Evolutionary conservation across 1,140 invertebrate genomes (phyloP).

Genomic region (Pissodes strobi): DNA sequence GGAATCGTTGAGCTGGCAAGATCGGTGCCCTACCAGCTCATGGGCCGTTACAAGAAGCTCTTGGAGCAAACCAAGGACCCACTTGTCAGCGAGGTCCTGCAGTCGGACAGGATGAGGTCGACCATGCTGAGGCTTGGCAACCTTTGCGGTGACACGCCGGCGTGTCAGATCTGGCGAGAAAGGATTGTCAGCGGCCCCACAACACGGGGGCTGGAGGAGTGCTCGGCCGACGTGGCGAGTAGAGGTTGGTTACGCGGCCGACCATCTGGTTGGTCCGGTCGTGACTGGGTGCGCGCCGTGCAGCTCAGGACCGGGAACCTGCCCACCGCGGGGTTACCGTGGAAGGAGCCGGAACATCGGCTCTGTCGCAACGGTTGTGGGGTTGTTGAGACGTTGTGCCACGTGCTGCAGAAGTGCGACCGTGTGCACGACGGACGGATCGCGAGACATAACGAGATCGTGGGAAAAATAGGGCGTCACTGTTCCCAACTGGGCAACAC

Average conservation of each 20-base stretch:
- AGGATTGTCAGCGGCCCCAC: too few relatives aligned
- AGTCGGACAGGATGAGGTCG: neutral
- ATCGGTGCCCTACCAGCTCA: neutral
- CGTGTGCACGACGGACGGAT: constrained; percentile 23
- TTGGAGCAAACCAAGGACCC: constrained; percentile 79
- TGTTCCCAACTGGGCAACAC: neutral
- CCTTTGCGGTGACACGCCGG: too few relatives aligned
- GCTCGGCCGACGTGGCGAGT: too few relatives aligned
- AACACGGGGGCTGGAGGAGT: too few relatives aligned
- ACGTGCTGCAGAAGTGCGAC: constrained; percentile 34
- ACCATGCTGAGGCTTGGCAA: too few relatives aligned
- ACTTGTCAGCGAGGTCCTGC: constrained; percentile 67
- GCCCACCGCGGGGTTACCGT: constrained; percentile 5
- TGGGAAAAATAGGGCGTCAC: neutral
- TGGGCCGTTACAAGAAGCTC: constrained; percentile 66
- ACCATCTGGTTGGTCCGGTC: constrained; percentile 15
- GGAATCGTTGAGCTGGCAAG: too few relatives aligned
- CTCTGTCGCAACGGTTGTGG: constrained; percentile 21
- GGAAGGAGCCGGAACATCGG: neutral
- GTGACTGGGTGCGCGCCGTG: constrained; percentile 26
- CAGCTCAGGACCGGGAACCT: constrained; percentile 29
- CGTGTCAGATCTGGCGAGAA: too few relatives aligned
- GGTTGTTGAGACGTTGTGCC: constrained; percentile 14
- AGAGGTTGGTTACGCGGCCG: neutral
- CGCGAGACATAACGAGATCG: constrained; percentile 26